phyloP scores from a whole-genome alignment of 2,797 vertebrate genomes.

The Gobionotothen gibberifrons region DNA sequence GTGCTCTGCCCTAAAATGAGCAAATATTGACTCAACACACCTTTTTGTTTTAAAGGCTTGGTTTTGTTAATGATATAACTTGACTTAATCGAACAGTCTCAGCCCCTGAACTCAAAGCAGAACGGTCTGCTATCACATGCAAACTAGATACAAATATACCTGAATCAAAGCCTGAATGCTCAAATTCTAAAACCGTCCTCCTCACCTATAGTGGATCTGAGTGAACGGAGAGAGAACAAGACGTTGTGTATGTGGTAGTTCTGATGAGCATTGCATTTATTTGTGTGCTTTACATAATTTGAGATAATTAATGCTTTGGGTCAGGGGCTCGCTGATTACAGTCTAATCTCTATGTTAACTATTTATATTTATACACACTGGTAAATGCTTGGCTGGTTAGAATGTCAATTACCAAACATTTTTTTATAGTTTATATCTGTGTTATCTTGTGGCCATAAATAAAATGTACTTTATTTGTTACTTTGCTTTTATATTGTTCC shows the following conservation, averaged over 20 bases:
- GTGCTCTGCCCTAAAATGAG: conserved; percentile 47
- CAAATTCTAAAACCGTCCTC: conserved; percentile 7
- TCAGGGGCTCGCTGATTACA: conserved; percentile 56
- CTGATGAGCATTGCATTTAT: conserved; percentile 27
- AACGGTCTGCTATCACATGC: conserved; percentile 18
- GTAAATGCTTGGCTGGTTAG: conserved; percentile 83
- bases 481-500: conserved; percentile 54
- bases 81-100: conserved; percentile 19
- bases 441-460: conserved; percentile 64
- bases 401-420: conserved; percentile 76
- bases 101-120: conserved; percentile 24
- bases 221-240: neutral
- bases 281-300: conserved; percentile 31
- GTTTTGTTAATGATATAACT: conserved; percentile 32
- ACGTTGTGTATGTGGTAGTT: conserved; percentile 27
- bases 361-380: conserved; percentile 77
- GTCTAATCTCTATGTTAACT: conserved; percentile 47
- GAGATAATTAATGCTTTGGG: conserved; percentile 52
- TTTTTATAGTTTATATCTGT: conserved; percentile 63
- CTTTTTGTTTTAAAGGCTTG: conserved; percentile 48
- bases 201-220: conserved; percentile 46
- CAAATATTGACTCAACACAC: conserved; percentile 74
- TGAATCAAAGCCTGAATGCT: conserved; percentile 21
- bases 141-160: conserved; percentile 25
- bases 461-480: conserved; percentile 18